Evolutionary conservation across 2,888 invertebrate species (phyloP).

Genomic region (Rhimphoctona megacephalus): DNA sequence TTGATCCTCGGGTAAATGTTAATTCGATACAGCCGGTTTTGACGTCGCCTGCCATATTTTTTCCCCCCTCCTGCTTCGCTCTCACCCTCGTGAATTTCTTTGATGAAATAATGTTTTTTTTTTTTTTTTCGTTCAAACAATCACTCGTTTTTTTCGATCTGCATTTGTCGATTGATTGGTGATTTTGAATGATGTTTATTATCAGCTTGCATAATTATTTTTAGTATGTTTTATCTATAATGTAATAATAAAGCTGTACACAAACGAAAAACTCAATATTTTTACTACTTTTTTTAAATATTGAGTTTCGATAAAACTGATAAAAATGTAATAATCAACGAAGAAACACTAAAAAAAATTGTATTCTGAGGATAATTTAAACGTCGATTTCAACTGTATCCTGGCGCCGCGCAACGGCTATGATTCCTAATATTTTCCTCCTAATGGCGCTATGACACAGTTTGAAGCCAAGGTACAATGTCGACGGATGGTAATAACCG

Average conservation of each 20-base stretch:
- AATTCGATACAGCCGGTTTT: conserved; percentile 58
- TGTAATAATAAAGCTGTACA: no score
- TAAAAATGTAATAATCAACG: no score
- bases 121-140: neutral
- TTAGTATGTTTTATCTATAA: no score
- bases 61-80: neutral
- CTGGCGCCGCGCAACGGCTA: neutral
- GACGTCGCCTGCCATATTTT: conserved; percentile 35
- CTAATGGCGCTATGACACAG: neutral
- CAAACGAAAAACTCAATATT: no score
- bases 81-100: neutral
- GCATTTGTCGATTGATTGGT: neutral
- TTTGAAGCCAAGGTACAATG: neutral
- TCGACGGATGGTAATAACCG: neutral
- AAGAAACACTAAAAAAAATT: neutral
- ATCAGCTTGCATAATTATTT: no score
- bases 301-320: no score
- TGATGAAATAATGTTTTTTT: neutral
- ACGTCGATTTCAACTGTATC: neutral
- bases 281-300: no score
- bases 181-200: no score
- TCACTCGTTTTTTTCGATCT: neutral
- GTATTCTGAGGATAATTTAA: neutral
- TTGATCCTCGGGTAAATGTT: conserved; percentile 58
- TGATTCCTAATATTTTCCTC: neutral